These are phyloP conservation scores for Anagrus nilaparvatae DNA, from an alignment of 1,140 invertebrate genomes.

Conservation along the genomic window DNA sequence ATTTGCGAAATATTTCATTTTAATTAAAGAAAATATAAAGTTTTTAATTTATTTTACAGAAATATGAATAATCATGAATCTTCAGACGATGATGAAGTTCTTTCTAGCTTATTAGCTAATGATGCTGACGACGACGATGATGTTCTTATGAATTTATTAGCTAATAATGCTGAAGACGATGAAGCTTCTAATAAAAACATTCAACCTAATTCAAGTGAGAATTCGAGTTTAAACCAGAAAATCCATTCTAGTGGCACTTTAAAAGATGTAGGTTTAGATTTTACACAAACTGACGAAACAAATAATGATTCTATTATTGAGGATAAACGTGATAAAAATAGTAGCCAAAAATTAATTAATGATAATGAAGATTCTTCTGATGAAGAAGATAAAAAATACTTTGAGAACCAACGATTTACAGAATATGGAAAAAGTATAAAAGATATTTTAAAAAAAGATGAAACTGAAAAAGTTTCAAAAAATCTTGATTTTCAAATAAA, in stretches of 20 bases:
- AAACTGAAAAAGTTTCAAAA: too few relatives aligned
- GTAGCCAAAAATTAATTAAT: slow-evolving; percentile 22
- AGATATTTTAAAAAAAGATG: slow-evolving; percentile 46
- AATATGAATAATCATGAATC: slow-evolving; percentile 6
- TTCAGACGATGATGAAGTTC: slow-evolving; percentile 28
- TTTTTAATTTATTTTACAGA: too few relatives aligned
- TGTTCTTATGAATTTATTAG: too few relatives aligned
- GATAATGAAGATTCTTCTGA: slow-evolving; percentile 66
- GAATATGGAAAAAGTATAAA: slow-evolving; percentile 59
- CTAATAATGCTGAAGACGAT: too few relatives aligned
- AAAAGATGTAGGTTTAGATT: slow-evolving; percentile 30
- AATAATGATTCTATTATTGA: slow-evolving; percentile 1
- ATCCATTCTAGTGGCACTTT: slow-evolving; percentile 11
- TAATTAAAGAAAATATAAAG: too few relatives aligned
- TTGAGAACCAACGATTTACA: slow-evolving; percentile 57
- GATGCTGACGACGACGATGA: slow-evolving; percentile 6
- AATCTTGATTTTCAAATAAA: slow-evolving; percentile 31
- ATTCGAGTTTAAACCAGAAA: slow-evolving; percentile 6
- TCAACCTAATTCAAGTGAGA: too few relatives aligned
- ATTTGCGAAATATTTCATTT: too few relatives aligned
- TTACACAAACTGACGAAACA: slow-evolving; percentile 19
- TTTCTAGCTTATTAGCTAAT: slow-evolving; percentile 29
- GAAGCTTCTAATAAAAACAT: too few relatives aligned
- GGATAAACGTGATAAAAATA: slow-evolving; percentile 10
- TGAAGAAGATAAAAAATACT: slow-evolving; percentile 66